A percentile compares a stretch with the other conserved stretches of the same genome.
These are phyloP conservation scores for Meriones unguiculatus DNA, from an alignment of 2,113 vertebrate species.

Conservation along the genomic window DNA sequence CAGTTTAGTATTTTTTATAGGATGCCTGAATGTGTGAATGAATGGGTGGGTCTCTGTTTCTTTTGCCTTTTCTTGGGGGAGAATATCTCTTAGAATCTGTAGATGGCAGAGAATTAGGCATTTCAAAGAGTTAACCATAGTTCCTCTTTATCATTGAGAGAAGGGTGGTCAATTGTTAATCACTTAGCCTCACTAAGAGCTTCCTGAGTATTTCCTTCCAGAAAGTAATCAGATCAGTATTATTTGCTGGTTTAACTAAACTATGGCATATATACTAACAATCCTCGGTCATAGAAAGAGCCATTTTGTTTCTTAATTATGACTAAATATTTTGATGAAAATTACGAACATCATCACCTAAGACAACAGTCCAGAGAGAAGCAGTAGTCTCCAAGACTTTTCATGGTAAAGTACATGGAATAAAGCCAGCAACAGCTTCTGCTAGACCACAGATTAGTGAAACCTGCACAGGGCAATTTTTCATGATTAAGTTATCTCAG, in stretches of 20 bases:
- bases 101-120: background rate
- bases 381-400: slow-evolving; percentile 43
- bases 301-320: background rate
- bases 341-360: background rate
- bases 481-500: slow-evolving; percentile 79
- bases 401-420: background rate
- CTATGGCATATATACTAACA: background rate
- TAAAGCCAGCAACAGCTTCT: slow-evolving; percentile 50
- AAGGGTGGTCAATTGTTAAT: background rate
- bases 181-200: background rate
- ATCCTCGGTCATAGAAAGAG: background rate
- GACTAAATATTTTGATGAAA: slow-evolving; percentile 30
- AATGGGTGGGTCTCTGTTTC: too few species aligned
- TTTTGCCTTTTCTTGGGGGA: too few species aligned
- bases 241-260: background rate
- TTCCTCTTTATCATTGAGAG: background rate
- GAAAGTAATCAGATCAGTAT: background rate
- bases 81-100: background rate
- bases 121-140: background rate
- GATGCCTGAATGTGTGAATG: too few species aligned
- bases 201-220: background rate
- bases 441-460: slow-evolving; percentile 69
- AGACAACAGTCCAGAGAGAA: slow-evolving; percentile 56
- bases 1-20: too few species aligned
- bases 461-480: slow-evolving; percentile 74